Conservation (phyloP, 2,113 vertebrate genomes). For the Cygnus buccinator region DNA sequence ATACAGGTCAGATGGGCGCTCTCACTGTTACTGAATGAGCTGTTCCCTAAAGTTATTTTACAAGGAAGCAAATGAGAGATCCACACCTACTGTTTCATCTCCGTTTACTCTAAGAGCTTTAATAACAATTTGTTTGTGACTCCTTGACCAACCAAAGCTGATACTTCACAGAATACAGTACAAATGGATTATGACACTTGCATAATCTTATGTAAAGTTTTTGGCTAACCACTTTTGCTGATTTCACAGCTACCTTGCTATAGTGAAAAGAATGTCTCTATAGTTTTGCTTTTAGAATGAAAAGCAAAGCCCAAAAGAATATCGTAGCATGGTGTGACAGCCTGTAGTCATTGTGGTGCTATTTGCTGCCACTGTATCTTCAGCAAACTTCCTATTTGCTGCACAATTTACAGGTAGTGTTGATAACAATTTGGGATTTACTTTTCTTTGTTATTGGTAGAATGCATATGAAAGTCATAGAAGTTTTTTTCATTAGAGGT, state of each 20-base stretch:
- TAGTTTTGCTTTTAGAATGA: neutral
- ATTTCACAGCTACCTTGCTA: neutral
- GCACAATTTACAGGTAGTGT: neutral
- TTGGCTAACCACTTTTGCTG: neutral
- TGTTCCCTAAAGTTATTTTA: neutral
- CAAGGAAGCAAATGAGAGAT: neutral
- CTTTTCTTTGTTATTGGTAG: neutral
- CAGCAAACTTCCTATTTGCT: neutral
- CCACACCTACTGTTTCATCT: neutral
- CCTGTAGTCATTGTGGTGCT: neutral
- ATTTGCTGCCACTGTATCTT: neutral
- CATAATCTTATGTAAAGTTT: neutral
- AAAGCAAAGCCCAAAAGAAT: neutral
- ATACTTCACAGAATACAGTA: neutral
- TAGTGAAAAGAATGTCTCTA: neutral
- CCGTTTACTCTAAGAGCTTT: neutral
- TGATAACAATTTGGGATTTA: neutral
- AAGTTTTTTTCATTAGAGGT: neutral
- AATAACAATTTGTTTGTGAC: neutral
- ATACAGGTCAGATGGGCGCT: neutral
- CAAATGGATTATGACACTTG: neutral
- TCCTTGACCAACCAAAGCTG: neutral
- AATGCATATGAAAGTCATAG: neutral
- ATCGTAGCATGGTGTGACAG: neutral
- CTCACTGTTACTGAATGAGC: neutral